These are phyloP conservation scores for Montipora efflorescens DNA, from an alignment of 64 coral and sea anemone species.

Conservation along the genomic window DNA sequence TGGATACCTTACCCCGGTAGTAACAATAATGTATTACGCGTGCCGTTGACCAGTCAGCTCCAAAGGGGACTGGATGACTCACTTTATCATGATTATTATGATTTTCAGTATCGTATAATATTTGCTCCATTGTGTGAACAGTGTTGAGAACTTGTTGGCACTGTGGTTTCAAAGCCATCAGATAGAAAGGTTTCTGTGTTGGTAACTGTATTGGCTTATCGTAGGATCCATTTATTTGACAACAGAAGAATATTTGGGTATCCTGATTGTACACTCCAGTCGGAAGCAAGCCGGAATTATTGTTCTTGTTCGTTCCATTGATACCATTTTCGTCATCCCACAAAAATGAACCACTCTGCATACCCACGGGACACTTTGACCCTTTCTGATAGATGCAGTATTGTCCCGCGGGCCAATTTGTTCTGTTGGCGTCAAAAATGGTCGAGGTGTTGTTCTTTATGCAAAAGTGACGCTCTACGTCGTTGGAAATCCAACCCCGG, in stretches of 20 bases:
- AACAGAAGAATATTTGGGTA: slow-evolving; percentile 75
- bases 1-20: slow-evolving; percentile 17
- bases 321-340: slow-evolving; percentile 62
- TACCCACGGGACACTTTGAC: slow-evolving; percentile 44
- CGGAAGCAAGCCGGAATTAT: slow-evolving; percentile 68
- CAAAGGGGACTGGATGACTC: neutral
- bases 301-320: slow-evolving; percentile 74
- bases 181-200: slow-evolving; percentile 51
- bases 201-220: slow-evolving; percentile 63
- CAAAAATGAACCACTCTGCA: slow-evolving; percentile 52
- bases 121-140: slow-evolving; percentile 58
- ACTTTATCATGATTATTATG: neutral
- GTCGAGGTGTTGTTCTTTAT: slow-evolving; percentile 48
- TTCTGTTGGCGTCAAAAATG: neutral
- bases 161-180: slow-evolving; percentile 56
- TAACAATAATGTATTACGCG: slow-evolving; percentile 66
- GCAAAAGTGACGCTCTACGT: slow-evolving; percentile 67
- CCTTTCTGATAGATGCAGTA: slow-evolving; percentile 81
- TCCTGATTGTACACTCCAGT: slow-evolving; percentile 71
- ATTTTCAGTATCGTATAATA: slow-evolving; percentile 41
- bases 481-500: neutral
- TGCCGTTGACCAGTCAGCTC: neutral
- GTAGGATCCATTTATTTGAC: slow-evolving; percentile 19
- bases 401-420: slow-evolving; percentile 67
- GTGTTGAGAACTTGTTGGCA: slow-evolving; percentile 68